A percentile compares a stretch with the other conserved stretches of the same genome.
These are phyloP conservation scores for Troides helena DNA, from an alignment of 2,888 invertebrate genomes.

Conservation along the genomic window DNA sequence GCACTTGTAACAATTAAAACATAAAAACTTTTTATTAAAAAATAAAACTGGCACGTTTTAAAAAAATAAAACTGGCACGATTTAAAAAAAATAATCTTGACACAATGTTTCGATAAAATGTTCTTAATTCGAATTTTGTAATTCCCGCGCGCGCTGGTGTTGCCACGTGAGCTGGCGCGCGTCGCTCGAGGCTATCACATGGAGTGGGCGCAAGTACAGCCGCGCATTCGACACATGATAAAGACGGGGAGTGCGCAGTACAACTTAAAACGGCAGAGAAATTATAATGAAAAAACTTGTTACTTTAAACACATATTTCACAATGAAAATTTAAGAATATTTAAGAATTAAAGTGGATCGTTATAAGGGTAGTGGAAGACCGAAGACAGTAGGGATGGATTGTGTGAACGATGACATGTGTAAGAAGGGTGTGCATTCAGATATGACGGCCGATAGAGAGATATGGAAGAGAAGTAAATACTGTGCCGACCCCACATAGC, in stretches of 20 bases:
- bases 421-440: no score
- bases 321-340: no score
- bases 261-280: conserved; percentile 29
- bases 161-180: conserved; percentile 59
- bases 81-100: background rate
- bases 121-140: conserved; percentile 46
- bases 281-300: background rate
- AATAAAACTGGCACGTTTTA: conserved; percentile 5
- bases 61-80: background rate
- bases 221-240: conserved; percentile 59
- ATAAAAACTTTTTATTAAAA: background rate
- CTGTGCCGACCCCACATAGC: no score
- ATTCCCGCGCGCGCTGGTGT: conserved; percentile 54
- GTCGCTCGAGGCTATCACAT: conserved; percentile 78
- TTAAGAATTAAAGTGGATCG: no score
- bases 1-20: background rate
- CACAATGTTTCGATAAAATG: conserved; percentile 12
- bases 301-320: background rate
- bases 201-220: conserved; percentile 60
- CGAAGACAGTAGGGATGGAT: no score
- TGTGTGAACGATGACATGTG: no score
- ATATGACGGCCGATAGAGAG: no score
- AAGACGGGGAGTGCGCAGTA: conserved; percentile 62
- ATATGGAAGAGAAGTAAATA: no score
- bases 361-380: no score